Evolutionary conservation across 2,888 invertebrate species (phyloP), one percentile per base, ranked within the genome.

Genomic region (Pammene aurita): DNA sequence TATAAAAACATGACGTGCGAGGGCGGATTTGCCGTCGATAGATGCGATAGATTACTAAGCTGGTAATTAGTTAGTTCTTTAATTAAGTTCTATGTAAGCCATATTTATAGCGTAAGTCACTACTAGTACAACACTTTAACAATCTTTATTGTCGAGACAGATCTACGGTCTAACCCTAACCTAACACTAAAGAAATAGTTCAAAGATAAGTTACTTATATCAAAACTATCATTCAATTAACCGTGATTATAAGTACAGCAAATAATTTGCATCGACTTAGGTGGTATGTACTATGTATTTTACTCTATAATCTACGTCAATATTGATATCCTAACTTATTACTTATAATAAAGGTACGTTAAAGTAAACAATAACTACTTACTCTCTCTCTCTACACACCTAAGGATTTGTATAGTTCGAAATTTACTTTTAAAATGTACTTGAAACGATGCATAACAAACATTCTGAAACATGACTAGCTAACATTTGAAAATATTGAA

Each of bases 61-160:
- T 26, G 26, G 4, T 26, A 26, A 2, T 26, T 26, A 26, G 26
- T 46, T 26, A 26, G 26, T 46, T 6, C n/a, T 46, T 11, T 50
- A 13, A 18, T 5, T 42, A 13, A 26, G 14, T 55, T 46, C 18
- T 41, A 5, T 67, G 18, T 18, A 77, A 78, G 76, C 77, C 41
- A 70, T 76, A 76, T 78, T 71, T 78, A 77, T 75, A 78, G 77
- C 76, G 62, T 56, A 71, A 63, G 42, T 66, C 71, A 55, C 71
- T 70, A 73, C 67, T 76, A 74, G 55, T 77, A 77, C 73, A 74
- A 67, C 70, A 73, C 66, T 63, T 67, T 72, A 73, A 73, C 70
- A 75, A 77, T 68, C 72, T 72, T 83, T 82, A 83, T 83, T 83
- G 83, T 83, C 83, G 72, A 78, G 70, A 74, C 60, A 74, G 48